Conservation (phyloP, 1,140 invertebrate species). For the Zaprionus ornatus region DNA sequence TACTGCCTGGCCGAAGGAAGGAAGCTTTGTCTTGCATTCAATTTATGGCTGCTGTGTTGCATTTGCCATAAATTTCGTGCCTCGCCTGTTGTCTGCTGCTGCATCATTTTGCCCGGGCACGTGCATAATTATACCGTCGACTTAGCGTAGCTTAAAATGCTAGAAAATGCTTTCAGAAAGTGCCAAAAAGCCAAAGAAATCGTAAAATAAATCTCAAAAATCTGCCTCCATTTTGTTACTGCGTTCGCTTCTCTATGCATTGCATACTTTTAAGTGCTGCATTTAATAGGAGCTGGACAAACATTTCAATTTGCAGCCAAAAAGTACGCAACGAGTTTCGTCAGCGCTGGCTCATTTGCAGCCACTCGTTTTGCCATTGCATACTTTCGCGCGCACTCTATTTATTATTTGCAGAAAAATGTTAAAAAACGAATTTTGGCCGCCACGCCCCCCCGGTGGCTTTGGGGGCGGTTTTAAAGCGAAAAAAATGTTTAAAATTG, state of each 20-base stretch:
- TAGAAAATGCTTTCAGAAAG: background rate
- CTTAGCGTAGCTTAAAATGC: background rate
- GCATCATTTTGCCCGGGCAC: slow-evolving; percentile 46
- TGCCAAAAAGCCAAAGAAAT: background rate
- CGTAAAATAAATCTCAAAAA: background rate
- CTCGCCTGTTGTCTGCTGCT: slow-evolving; percentile 41
- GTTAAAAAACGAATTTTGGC: too few species aligned
- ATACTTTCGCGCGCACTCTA: slow-evolving; percentile 52
- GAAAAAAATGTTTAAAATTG: too few species aligned
- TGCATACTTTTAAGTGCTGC: background rate
- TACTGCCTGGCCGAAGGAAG: background rate
- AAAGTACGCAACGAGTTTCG: slow-evolving; percentile 29
- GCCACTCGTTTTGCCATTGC: slow-evolving; percentile 18
- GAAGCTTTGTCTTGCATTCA: slow-evolving; percentile 60
- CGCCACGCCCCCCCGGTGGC: too few species aligned
- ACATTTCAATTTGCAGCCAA: slow-evolving; percentile 9
- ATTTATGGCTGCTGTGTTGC: slow-evolving; percentile 64
- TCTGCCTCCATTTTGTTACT: background rate
- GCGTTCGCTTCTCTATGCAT: background rate
- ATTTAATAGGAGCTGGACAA: background rate
- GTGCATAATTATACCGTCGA: slow-evolving; percentile 59
- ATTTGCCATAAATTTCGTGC: slow-evolving; percentile 61
- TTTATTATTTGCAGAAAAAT: background rate
- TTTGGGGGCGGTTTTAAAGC: too few species aligned
- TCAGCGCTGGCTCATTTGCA: background rate